A percentile compares a stretch with the other conserved stretches of the same genome.
Conservation (phyloP, 64 coral and sea anemone species). For the Astreopora myriophthalma region DNA sequence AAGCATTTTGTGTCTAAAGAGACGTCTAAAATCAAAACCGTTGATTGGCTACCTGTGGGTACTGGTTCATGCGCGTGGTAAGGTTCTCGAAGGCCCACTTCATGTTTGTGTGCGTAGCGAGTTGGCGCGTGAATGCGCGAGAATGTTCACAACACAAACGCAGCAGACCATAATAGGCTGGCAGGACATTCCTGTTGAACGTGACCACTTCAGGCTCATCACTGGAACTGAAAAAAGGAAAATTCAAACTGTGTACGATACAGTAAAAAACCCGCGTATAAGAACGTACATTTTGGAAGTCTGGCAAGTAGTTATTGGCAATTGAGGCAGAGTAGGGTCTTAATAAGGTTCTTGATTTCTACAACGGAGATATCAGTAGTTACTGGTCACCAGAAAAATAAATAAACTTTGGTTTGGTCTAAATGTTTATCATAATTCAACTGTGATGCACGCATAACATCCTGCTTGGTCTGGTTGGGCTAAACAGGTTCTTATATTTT, state of each 20-base stretch:
- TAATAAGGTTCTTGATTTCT: no score
- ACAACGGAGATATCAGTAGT: no score
- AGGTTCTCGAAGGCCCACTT: conserved; percentile 98
- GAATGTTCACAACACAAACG: conserved; percentile 96
- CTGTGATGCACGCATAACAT: no score
- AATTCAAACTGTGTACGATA: not conserved
- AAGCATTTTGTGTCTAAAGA: no score
- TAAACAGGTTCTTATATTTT: not conserved
- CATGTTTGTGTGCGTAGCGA: conserved; percentile 94
- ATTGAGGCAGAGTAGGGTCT: no score
- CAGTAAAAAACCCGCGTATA: not conserved
- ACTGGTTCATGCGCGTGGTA: conserved; percentile 92
- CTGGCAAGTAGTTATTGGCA: no score
- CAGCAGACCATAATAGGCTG: conserved; percentile 95
- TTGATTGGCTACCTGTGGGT: conserved; percentile 98
- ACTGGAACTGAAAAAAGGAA: conserved; percentile 72
- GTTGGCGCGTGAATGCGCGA: conserved; percentile 78
- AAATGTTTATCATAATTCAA: no score
- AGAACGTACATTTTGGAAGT: no score
- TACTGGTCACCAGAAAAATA: no score
- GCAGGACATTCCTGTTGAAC: conserved; percentile 96
- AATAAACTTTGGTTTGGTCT: no score
- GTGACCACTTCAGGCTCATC: conserved; percentile 96
- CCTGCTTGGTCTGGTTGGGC: not conserved
- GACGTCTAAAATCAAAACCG: no score